A percentile compares a stretch with the other conserved stretches of the same genome.
These are phyloP conservation scores for Cephalopholis sonnerati DNA, from an alignment of 2,113 vertebrate species.

Conservation along the genomic window DNA sequence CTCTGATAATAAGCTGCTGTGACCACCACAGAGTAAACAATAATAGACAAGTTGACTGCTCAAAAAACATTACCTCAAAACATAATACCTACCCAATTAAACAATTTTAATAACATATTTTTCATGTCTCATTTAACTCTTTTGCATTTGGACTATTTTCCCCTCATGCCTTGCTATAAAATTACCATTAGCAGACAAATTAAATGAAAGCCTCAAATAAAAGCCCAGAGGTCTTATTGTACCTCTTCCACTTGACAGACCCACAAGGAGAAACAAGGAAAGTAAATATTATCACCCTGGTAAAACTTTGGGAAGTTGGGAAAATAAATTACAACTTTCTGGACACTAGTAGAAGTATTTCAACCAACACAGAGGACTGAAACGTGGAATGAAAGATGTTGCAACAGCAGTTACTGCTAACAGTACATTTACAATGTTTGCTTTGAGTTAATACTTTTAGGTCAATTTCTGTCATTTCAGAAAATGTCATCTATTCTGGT, in stretches of 20 bases:
- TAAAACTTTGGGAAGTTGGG: not conserved
- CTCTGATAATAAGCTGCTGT: not conserved
- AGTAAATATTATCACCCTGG: not conserved
- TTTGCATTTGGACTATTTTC: not conserved
- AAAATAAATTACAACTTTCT: constrained; percentile 13
- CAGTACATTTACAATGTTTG: not conserved
- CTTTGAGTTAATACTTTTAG: too few relatives aligned
- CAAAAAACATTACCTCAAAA: not conserved
- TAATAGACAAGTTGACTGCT: not conserved
- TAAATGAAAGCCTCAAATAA: not conserved
- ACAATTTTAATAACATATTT: not conserved
- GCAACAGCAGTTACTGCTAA: not conserved
- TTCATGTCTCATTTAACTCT: not conserved
- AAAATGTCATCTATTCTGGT: not conserved
- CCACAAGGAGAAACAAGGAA: constrained; percentile 1
- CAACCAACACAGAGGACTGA: not conserved
- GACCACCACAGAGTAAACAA: not conserved
- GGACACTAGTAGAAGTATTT: not conserved
- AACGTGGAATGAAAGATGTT: not conserved
- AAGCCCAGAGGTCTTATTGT: not conserved
- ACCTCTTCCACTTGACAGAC: not conserved
- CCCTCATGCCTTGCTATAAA: too few relatives aligned
- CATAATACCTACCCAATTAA: not conserved
- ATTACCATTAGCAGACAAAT: not conserved
- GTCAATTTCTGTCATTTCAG: not conserved